Evolutionary conservation across 2,113 vertebrate genomes (phyloP).

Genomic region (Procavia capensis): DNA sequence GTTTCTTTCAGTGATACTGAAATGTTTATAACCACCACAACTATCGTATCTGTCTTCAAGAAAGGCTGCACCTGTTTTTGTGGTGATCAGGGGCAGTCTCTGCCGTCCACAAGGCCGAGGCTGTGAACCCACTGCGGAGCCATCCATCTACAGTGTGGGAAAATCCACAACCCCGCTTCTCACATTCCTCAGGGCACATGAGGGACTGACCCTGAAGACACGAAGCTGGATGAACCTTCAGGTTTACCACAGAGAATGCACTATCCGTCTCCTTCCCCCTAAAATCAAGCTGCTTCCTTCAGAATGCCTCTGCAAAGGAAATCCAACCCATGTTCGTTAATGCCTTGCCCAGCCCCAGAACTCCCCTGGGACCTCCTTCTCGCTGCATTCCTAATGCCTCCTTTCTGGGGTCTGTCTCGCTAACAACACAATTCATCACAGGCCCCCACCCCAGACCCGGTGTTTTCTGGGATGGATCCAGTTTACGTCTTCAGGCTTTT

Average conservation of each 20-base stretch:
- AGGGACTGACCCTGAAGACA: neutral
- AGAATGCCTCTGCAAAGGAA: constrained; percentile 15
- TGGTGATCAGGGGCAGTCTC: neutral
- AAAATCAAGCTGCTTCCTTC: neutral
- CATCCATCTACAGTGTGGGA: neutral
- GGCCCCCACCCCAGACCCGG: neutral
- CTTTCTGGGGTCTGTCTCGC: neutral
- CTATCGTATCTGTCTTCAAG: neutral
- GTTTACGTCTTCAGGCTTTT: rapidly evolving
- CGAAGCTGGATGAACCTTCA: neutral
- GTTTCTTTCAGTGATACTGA: neutral
- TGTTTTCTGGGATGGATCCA: rapidly evolving
- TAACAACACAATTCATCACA: constrained; percentile 40
- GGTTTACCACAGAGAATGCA: neutral
- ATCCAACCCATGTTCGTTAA: neutral
- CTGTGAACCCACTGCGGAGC: neutral
- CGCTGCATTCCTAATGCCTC: neutral
- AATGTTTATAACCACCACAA: neutral
- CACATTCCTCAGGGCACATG: neutral
- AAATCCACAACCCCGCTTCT: rapidly evolving
- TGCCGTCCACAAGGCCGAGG: neutral
- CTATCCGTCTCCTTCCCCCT: neutral
- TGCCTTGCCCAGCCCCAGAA: neutral
- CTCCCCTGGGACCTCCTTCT: neutral
- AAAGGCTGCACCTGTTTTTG: neutral